phyloP scores from a whole-genome alignment of 2,888 invertebrate species.

The Encarsia formosa region DNA sequence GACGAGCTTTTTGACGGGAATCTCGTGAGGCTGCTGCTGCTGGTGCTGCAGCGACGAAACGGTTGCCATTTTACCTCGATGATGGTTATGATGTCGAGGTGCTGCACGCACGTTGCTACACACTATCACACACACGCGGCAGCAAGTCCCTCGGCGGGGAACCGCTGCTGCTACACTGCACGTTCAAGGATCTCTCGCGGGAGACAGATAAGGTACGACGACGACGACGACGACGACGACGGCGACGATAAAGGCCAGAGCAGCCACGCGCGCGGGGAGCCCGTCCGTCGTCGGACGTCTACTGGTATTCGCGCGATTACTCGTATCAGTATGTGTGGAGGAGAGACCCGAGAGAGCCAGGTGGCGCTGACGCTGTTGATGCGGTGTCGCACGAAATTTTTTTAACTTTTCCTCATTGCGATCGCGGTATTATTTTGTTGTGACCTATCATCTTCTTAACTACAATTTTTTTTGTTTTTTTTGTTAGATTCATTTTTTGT shows the following conservation, averaged over 20 bases:
- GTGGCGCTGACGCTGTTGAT: neutral
- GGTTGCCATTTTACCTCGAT: constrained; percentile 1
- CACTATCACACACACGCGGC: neutral
- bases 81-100: constrained; percentile 1
- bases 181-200: neutral
- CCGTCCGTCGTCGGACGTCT: constrained; percentile 17
- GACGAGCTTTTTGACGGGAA: constrained; percentile 66
- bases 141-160: neutral
- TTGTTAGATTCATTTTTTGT: no score
- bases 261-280: constrained; percentile 2
- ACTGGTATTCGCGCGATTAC: neutral
- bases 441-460: no score
- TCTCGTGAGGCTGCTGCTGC: constrained; percentile 25
- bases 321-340: no score
- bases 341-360: neutral
- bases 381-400: neutral
- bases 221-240: neutral
- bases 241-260: neutral
- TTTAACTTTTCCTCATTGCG: no score
- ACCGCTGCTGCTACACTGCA: no score
- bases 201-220: neutral
- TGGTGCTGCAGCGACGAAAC: constrained; percentile 1
- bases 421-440: no score
- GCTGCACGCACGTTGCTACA: neutral
- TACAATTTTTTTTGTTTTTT: no score